Conservation (phyloP, 2,888 invertebrate species). For the Hartigia nigra region DNA sequence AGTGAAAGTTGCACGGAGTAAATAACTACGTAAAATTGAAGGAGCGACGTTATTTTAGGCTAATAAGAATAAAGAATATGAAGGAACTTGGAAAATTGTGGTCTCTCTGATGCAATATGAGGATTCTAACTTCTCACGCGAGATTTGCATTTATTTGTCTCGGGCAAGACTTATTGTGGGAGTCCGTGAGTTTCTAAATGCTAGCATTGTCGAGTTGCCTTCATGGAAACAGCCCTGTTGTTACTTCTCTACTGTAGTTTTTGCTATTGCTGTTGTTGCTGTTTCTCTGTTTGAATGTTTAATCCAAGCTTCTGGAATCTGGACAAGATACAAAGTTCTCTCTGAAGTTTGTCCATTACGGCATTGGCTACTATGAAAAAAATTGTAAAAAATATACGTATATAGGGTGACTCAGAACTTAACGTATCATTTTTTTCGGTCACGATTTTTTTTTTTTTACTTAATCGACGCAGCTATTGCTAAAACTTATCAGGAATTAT, state of each 20-base stretch:
- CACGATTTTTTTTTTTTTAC: too few relatives aligned
- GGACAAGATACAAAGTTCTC: neutral
- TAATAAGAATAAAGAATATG: neutral
- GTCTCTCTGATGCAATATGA: neutral
- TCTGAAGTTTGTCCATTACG: neutral
- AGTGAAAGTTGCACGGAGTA: too few relatives aligned
- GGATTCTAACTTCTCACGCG: neutral
- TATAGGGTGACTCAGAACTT: too few relatives aligned
- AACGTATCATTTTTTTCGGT: too few relatives aligned
- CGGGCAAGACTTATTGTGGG: neutral
- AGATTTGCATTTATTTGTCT: neutral
- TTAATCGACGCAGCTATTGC: too few relatives aligned
- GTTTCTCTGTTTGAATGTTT: neutral
- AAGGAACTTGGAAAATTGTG: neutral
- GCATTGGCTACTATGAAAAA: neutral
- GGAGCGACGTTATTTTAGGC: neutral
- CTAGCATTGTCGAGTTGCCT: neutral
- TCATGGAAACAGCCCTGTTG: neutral
- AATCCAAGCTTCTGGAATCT: neutral
- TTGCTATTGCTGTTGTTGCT: neutral
- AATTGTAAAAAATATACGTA: neutral
- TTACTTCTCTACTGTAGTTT: neutral
- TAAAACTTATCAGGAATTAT: too few relatives aligned
- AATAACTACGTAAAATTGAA: neutral
- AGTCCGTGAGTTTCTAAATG: neutral